Conservation (phyloP, 2,797 vertebrate genomes). For the Intellagama lesueurii region DNA sequence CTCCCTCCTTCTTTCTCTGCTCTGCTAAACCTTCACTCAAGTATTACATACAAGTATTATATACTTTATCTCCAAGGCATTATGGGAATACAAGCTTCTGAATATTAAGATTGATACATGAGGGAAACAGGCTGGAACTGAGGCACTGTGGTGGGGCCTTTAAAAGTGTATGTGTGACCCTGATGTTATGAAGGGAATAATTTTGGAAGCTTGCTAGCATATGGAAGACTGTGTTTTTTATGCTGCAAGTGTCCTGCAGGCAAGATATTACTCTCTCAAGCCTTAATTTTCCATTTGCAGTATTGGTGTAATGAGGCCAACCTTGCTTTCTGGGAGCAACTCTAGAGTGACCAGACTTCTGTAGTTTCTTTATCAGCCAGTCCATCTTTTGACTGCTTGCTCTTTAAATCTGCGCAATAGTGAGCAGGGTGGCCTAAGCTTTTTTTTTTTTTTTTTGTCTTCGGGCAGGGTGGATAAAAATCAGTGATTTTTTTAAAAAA, state of each 20-base stretch:
- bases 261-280: not conserved
- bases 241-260: not conserved
- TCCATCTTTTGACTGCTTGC: not conserved
- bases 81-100: not conserved
- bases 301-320: not conserved
- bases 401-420: constrained; percentile 8
- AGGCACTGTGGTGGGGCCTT: not conserved
- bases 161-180: not conserved
- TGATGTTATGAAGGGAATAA: not conserved
- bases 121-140: not conserved
- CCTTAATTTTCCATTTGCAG: not conserved
- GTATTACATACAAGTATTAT: too few species aligned
- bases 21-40: not conserved
- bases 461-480: too few species aligned
- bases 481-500: too few species aligned
- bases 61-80: constrained; percentile 1
- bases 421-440: not conserved
- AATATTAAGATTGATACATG: not conserved
- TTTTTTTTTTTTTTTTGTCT: not conserved
- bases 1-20: too few species aligned
- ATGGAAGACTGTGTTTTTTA: not conserved
- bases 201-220: not conserved
- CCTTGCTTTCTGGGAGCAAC: not conserved
- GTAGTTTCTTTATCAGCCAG: not conserved
- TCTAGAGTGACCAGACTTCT: not conserved